Evolutionary conservation across 2,113 vertebrate species (phyloP), one percentile per base, ranked within the genome.

Genomic region (Cephalopholis sonnerati): DNA sequence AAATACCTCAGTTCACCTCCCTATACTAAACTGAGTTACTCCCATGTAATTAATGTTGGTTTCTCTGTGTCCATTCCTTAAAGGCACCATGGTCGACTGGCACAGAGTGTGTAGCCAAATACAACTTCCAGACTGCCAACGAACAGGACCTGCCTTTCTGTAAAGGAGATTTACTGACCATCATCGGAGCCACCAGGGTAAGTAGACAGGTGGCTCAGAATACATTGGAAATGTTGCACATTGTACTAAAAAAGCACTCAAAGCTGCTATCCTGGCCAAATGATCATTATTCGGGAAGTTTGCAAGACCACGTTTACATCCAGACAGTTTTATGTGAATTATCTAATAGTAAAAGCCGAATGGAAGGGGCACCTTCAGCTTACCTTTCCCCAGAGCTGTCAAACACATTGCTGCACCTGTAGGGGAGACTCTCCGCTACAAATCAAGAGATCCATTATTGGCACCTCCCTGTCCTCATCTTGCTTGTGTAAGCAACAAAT

Each of bases 71-170:
- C 62, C 20, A 13, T 71, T 11, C 84, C 22, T 51, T 61, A 9
- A 39, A 96, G 95, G 90, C 88, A 54, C 91, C 91, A 68, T 99
- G 98, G 98, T 95, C 97, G 0, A 96, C 97, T 2, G 98, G 98
- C 96, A 98, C 98, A 66, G 98, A 99, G 93, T 99, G 98, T 91
- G 97, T 99, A 79, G 98, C 98, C 92, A 98, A 99, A 90, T 99
- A 99, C 94, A 99, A 99, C 93, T 99, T 99, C 94, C 96, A 97
- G 4, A 97, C 97, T 90, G 97, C 96, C 0, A 96, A 97, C 0
- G 97, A 99, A 78, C 97, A 99, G 90, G 98, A 99, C 92, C 97
- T 99, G 84, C 97, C 98, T 36, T 98, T 99, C 95, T 97, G 96
- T 94, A 99, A 99, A 96, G 98, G 98, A 84, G 98, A 99, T 0